Base-by-base conservation (phyloP, 2,888 invertebrate species). In the Gymnocheta viridis region DNA sequence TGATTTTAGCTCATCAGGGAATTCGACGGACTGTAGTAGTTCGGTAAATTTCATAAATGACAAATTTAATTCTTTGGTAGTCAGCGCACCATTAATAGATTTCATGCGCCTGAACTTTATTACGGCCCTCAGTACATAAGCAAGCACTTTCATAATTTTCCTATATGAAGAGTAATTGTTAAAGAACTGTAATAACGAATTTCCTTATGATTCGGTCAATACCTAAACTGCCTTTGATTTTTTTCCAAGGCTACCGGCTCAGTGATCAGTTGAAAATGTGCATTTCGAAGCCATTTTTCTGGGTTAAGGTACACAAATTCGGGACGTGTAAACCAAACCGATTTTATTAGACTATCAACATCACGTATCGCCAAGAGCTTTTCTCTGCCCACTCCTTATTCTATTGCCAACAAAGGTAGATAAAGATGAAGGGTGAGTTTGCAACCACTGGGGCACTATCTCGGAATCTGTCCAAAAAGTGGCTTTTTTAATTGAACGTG, bases 391-490 rank as follows among this genome's bases (percentile, higher is more conserved):
- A 22, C 69, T 82, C 62, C 60, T 44, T 2, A 67, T 27, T 12
- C 70, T 12, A 54, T 79, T 79, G 4, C 49, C 49, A 38, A 62
- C 78, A 60, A 62, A 79, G 12, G 69, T 69, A 35, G 67, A 56
- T 19, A 78, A 35, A 14, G 51, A 49, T 4, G 32, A 70, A 2
- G 79, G 70, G 38, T 79, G 79, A 4, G 19, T 82, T 51, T 78
- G 60, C 0, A 78, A 64, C 70, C 66, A 82, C 27, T 85, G 60
- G 10, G 70, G 17, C 5, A 70, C 44, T 24, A 85, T 70, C n/a
- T n/a, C n/a, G n/a, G n/a, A 85, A 27, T 85, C 73, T 47, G 72
- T 49, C 80, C 80, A 82, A 47, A 82, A 85, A 6, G 9, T 32
- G 14, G 38, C 35, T 6, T 56, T 29, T 64, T 58, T n/a, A 47